These are phyloP conservation scores for Strix aluco DNA, from an alignment of 2,113 vertebrate species.

Conservation along the genomic window DNA sequence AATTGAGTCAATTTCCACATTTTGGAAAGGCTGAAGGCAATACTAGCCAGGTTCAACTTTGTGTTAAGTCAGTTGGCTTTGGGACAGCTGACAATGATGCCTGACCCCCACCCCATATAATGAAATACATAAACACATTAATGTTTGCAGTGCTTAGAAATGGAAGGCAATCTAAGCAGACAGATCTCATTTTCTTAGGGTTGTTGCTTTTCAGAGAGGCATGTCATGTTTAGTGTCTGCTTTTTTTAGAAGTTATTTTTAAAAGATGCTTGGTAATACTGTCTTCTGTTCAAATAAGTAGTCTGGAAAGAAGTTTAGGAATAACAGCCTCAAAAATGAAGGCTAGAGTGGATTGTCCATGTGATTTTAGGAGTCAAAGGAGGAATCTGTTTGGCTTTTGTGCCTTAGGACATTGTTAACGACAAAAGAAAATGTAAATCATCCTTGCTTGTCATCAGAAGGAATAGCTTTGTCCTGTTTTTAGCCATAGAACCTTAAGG, in stretches of 20 bases:
- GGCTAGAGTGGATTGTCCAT: neutral
- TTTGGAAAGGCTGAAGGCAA: neutral
- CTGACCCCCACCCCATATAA: rapidly evolving
- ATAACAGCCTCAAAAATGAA: neutral
- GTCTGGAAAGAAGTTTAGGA: neutral
- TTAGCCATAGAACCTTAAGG: neutral
- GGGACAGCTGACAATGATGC: neutral
- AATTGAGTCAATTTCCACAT: neutral
- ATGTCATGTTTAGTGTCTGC: neutral
- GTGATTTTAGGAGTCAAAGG: neutral
- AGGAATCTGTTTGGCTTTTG: neutral
- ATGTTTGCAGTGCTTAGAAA: neutral
- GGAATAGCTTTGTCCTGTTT: neutral
- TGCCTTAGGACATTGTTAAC: neutral
- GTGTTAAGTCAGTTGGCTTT: neutral
- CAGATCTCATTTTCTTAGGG: neutral
- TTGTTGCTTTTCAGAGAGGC: neutral
- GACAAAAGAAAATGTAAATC: neutral
- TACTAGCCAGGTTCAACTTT: neutral
- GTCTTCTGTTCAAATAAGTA: neutral
- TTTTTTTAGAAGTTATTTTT: neutral
- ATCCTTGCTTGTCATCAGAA: neutral
- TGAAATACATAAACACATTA: neutral
- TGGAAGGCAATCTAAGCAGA: neutral
- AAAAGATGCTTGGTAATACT: neutral